These are phyloP conservation scores for Vulpes ferrilata DNA, from an alignment of 2,113 vertebrate species.

Conservation along the genomic window DNA sequence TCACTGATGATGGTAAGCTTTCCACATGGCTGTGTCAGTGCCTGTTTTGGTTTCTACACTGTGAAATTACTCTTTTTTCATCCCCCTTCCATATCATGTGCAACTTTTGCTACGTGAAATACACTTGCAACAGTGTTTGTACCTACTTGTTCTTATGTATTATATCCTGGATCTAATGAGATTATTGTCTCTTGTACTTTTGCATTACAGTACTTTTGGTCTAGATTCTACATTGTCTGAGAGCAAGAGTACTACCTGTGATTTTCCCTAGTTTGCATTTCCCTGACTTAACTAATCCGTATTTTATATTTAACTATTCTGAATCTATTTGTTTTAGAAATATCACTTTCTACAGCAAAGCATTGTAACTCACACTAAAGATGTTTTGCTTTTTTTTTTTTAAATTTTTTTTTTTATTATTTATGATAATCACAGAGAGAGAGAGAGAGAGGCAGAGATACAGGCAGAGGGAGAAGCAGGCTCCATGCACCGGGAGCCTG, in stretches of 20 bases:
- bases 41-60: background rate
- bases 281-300: background rate
- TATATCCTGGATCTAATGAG: background rate
- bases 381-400: background rate
- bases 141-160: background rate
- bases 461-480: too few species aligned
- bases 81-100: background rate
- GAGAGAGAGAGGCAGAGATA: too few species aligned
- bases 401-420: too few species aligned
- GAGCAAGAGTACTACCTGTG: background rate
- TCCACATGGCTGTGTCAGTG: background rate
- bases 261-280: background rate
- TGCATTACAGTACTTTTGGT: background rate
- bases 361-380: background rate
- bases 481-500: too few species aligned
- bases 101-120: background rate
- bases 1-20: background rate
- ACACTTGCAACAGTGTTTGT: background rate
- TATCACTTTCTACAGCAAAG: background rate
- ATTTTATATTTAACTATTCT: background rate
- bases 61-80: background rate
- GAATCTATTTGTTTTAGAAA: background rate
- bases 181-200: background rate
- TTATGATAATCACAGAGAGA: too few species aligned
- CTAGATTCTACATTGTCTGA: background rate